Evolutionary conservation across 2,888 invertebrate species (phyloP).

Genomic region (Maniola hyperantus): DNA sequence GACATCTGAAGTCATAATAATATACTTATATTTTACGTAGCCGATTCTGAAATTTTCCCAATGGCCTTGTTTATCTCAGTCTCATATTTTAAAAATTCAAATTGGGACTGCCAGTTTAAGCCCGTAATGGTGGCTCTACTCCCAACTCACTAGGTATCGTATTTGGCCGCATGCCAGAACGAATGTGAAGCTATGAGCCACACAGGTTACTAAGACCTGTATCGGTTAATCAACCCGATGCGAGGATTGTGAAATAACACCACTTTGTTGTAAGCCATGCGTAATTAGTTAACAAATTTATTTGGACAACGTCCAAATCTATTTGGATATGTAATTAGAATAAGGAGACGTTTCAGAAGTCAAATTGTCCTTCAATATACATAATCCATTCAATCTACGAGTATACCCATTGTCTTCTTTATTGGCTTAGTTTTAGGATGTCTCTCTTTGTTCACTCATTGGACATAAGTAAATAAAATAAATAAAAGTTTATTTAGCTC

Average conservation of each 20-base stretch:
- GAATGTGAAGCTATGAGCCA: constrained; percentile 72
- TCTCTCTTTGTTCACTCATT: no score
- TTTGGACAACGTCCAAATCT: constrained; percentile 39
- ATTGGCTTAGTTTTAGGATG: no score
- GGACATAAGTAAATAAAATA: no score
- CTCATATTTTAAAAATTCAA: constrained; percentile 10
- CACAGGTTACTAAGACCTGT: constrained; percentile 64
- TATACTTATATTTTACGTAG: background rate
- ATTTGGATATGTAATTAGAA: background rate
- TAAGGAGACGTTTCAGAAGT: constrained; percentile 4
- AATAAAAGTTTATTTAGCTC: no score
- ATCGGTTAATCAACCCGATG: constrained; percentile 78
- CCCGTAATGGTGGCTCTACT: constrained; percentile 32
- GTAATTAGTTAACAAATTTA: constrained; percentile 41
- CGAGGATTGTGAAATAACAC: constrained; percentile 56
- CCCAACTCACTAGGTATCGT: constrained; percentile 32
- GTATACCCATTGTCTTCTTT: background rate
- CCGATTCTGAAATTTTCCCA: background rate
- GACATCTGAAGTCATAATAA: no score
- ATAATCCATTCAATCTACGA: no score
- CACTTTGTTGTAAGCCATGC: constrained; percentile 37
- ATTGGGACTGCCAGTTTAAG: constrained; percentile 11
- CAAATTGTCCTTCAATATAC: background rate
- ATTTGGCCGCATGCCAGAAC: constrained; percentile 68
- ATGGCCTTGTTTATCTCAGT: background rate